Evolutionary conservation across 2,113 vertebrate genomes (phyloP), one percentile per base, ranked within the genome.

Genomic region (Mesoclemmys tuberculata): DNA sequence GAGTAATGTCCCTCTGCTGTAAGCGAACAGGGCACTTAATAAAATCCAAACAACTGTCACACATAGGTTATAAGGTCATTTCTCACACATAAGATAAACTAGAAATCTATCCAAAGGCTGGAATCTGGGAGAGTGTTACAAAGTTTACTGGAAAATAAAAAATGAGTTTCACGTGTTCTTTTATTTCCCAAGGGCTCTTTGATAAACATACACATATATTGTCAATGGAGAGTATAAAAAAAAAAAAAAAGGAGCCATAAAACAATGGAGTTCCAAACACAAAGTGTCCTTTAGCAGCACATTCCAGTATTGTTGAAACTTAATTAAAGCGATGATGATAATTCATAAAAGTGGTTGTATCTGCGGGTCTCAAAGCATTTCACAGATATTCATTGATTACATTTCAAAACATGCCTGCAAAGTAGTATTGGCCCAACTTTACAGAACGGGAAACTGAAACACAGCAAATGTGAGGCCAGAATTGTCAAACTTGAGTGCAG

Each of bases 31-130:
- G 93, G 94, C 95, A 98, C 97, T 98, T 98, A 98, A 98, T 98
- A 98, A 98, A 98, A 97, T 77, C 93, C 89, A 97, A 98, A 95
- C 97, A 98, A 97, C 97, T 98, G 98, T 98, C 98, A 98, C 93
- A 97, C 58, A 55, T 80, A 91, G 97, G 98, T 98, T 98, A 98
- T 96, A 98, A 98, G 98, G 98, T 98, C 96, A 97, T 98, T 98
- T 98, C 97, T 98, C 98, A 98, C 90, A 97, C 44, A 21, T 85
- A 97, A 98, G 97, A 98, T 97, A 98, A 98, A 97, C 96, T 97
- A 95, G 95, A 98, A 98, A 98, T 96, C 97, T 79, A 97, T 98
- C 83, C 86, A 85, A 95, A 96, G 91, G 87, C 97, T 95, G 88
- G 88, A 96, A 97, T 96, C 95, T 95, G 89, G 82, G 87, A 95